Evolutionary conservation across 2,113 vertebrate genomes (phyloP).

Genomic region (Oophaga pumilio): DNA sequence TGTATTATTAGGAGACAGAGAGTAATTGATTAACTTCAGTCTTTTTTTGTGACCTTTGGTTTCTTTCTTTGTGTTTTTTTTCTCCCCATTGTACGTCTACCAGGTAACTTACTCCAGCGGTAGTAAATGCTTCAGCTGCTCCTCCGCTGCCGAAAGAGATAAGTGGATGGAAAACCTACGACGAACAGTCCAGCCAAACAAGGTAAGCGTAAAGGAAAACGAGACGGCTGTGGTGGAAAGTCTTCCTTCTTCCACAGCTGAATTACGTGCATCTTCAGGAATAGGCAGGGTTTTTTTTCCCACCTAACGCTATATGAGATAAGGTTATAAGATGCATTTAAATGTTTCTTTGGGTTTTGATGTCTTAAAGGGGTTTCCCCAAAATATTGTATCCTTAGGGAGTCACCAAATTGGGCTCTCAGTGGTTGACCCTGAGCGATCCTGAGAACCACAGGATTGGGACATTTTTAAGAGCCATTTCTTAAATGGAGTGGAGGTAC

Average conservation of each 20-base stretch:
- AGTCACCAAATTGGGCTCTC: no score
- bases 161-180: slow-evolving; percentile 98
- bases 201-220: slow-evolving; percentile 75
- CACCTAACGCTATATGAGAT: neutral
- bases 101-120: slow-evolving; percentile 89
- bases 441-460: no score
- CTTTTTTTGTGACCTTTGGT: neutral
- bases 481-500: no score
- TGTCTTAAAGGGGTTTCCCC: neutral
- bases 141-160: slow-evolving; percentile 93
- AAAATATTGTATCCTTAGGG: no score
- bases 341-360: neutral
- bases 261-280: neutral
- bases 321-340: neutral
- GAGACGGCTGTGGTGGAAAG: neutral
- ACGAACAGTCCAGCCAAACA: slow-evolving; percentile 91
- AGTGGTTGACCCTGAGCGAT: no score
- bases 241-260: neutral
- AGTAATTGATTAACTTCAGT: neutral
- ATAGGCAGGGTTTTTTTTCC: neutral
- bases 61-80: neutral
- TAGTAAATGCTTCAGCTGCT: slow-evolving; percentile 95
- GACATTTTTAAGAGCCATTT: no score
- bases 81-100: neutral
- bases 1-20: neutral